phyloP scores from a whole-genome alignment of 1,140 invertebrate species.

The Zaprionus kolodkinae region DNA sequence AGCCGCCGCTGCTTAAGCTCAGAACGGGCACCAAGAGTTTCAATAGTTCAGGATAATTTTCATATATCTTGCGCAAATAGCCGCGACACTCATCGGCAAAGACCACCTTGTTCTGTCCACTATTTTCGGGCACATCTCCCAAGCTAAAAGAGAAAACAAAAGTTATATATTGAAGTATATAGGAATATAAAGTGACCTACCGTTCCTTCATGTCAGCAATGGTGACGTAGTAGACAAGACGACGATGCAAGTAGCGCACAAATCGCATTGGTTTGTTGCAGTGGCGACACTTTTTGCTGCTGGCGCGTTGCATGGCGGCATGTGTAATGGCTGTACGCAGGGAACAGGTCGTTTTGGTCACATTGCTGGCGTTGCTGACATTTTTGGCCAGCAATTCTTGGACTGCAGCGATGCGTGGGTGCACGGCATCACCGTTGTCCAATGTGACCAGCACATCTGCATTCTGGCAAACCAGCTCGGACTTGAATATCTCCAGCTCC shows the following conservation, averaged over 20 bases:
- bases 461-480: slow-evolving; percentile 81
- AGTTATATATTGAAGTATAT: neutral
- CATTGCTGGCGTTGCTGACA: slow-evolving; percentile 51
- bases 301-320: slow-evolving; percentile 84
- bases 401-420: slow-evolving; percentile 70
- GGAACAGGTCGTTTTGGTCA: slow-evolving; percentile 87
- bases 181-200: slow-evolving; percentile 19
- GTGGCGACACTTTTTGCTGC: slow-evolving; percentile 87
- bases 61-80: slow-evolving; percentile 91
- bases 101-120: slow-evolving; percentile 75
- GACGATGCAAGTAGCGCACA: slow-evolving; percentile 87
- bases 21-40: slow-evolving; percentile 90
- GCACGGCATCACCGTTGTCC: slow-evolving; percentile 70
- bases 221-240: slow-evolving; percentile 86
- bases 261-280: slow-evolving; percentile 87
- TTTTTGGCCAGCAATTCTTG: slow-evolving; percentile 62
- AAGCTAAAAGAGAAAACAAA: slow-evolving; percentile 28
- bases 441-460: slow-evolving; percentile 64
- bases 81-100: slow-evolving; percentile 88
- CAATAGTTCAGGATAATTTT: slow-evolving; percentile 90
- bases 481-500: slow-evolving; percentile 86
- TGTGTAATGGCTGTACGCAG: slow-evolving; percentile 87
- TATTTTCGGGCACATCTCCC: slow-evolving; percentile 34
- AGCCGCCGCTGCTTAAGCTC: slow-evolving; percentile 75
- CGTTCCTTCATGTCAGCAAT: slow-evolving; percentile 82